phyloP scores from a whole-genome alignment of 2,888 invertebrate species.

The Linyphia triangularis region DNA sequence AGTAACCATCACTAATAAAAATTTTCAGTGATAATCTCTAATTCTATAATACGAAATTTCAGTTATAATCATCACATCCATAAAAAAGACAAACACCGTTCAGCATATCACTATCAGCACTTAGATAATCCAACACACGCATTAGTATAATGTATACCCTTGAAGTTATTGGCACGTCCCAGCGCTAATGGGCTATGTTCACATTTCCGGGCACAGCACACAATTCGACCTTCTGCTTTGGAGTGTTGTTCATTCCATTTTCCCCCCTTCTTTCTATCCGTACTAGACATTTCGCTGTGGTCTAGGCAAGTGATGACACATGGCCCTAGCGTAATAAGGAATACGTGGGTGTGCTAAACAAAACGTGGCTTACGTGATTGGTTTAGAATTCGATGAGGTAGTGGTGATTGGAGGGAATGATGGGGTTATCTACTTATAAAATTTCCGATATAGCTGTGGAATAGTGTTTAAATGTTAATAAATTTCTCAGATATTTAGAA shows the following conservation, averaged over 20 bases:
- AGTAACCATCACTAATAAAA: too few species aligned
- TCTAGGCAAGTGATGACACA: conserved; percentile 60
- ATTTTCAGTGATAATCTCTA: too few species aligned
- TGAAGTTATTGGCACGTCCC: conserved; percentile 20
- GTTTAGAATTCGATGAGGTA: conserved; percentile 41
- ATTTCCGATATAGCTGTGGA: background rate
- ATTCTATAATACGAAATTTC: too few species aligned
- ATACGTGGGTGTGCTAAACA: conserved; percentile 36
- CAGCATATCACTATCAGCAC: background rate
- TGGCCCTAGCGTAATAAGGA: conserved; percentile 58
- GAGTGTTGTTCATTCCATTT: conserved; percentile 2
- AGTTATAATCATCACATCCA: too few species aligned
- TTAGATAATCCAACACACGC: background rate
- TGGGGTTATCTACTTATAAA: conserved; percentile 22
- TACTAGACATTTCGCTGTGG: background rate
- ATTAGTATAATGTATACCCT: conserved; percentile 34
- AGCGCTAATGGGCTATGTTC: conserved; percentile 54
- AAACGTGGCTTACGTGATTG: conserved; percentile 65
- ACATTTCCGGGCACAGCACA: conserved; percentile 25
- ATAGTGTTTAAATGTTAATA: background rate
- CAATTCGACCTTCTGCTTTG: background rate
- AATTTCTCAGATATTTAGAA: background rate
- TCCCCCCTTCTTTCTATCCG: background rate
- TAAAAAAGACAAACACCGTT: background rate
- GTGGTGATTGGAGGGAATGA: conserved; percentile 12